These are phyloP conservation scores for Nudaria mundana DNA, from an alignment of 2,888 invertebrate genomes.

Conservation along the genomic window DNA sequence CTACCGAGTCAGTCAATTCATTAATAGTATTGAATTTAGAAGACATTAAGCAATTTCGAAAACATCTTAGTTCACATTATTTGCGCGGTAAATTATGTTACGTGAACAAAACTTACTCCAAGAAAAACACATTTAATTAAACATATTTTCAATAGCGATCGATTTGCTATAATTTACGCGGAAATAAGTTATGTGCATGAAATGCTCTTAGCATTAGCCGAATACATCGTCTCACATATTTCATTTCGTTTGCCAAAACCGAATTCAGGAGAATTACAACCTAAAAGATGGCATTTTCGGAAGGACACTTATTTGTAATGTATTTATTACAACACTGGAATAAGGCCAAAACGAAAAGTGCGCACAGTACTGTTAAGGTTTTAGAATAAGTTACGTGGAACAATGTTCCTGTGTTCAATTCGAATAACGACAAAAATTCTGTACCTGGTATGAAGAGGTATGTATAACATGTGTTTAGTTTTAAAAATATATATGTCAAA, in stretches of 20 bases:
- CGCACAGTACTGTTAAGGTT: too few relatives aligned
- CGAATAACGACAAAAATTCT: too few relatives aligned
- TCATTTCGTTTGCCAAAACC: slow-evolving; percentile 34
- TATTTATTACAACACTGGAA: slow-evolving; percentile 59
- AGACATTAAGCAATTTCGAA: too few relatives aligned
- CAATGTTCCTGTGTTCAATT: too few relatives aligned
- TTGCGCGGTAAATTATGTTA: not conserved
- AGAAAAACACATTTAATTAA: slow-evolving; percentile 6
- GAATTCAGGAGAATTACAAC: slow-evolving; percentile 38
- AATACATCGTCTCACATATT: slow-evolving; percentile 28
- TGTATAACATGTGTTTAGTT: too few relatives aligned
- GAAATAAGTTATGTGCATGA: slow-evolving; percentile 23
- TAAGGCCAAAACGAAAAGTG: slow-evolving; percentile 48
- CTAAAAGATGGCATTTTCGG: slow-evolving; percentile 37
- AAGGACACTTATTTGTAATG: slow-evolving; percentile 59
- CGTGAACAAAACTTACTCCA: not conserved
- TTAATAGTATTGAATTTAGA: too few relatives aligned
- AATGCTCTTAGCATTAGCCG: slow-evolving; percentile 22
- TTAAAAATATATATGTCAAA: too few relatives aligned
- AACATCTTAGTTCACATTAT: too few relatives aligned
- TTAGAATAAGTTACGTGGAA: too few relatives aligned
- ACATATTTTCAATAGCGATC: slow-evolving; percentile 7
- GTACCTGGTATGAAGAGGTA: too few relatives aligned
- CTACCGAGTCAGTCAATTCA: too few relatives aligned
- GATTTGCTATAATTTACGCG: slow-evolving; percentile 17